These are phyloP conservation scores for Junonia oenone DNA, from an alignment of 2,888 invertebrate genomes.

Conservation along the genomic window DNA sequence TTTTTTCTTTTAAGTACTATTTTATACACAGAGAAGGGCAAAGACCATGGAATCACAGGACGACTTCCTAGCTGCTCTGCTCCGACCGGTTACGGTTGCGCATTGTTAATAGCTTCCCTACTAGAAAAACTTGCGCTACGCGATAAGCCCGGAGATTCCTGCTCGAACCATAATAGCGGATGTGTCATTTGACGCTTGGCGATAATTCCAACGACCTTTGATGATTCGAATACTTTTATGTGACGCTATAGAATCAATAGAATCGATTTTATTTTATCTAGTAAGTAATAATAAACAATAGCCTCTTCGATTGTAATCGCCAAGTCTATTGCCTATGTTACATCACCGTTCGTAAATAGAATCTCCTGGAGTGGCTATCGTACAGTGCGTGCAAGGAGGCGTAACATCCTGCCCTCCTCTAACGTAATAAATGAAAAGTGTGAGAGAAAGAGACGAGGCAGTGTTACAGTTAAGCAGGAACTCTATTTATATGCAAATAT, in stretches of 20 bases:
- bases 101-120: constrained; percentile 54
- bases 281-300: constrained; percentile 36
- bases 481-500: constrained; percentile 81
- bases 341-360: constrained; percentile 74
- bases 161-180: constrained; percentile 27
- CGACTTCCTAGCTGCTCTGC: constrained; percentile 46
- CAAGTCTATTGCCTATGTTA: constrained; percentile 56
- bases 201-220: neutral
- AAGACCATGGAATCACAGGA: constrained; percentile 45
- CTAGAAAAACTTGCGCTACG: constrained; percentile 49
- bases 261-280: neutral
- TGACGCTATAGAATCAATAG: neutral
- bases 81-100: constrained; percentile 49
- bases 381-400: constrained; percentile 65
- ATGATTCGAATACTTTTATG: neutral
- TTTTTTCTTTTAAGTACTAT: neutral
- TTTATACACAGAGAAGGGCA: constrained; percentile 29
- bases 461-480: constrained; percentile 79
- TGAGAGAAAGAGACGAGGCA: constrained; percentile 68
- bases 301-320: constrained; percentile 43
- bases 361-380: constrained; percentile 64
- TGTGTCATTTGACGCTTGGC: neutral
- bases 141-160: constrained; percentile 39
- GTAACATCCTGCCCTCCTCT: constrained; percentile 62
- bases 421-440: constrained; percentile 46